A percentile compares a stretch with the other conserved stretches of the same genome.
Conservation (phyloP, 2,888 invertebrate genomes). For the Branchellion lobata region DNA sequence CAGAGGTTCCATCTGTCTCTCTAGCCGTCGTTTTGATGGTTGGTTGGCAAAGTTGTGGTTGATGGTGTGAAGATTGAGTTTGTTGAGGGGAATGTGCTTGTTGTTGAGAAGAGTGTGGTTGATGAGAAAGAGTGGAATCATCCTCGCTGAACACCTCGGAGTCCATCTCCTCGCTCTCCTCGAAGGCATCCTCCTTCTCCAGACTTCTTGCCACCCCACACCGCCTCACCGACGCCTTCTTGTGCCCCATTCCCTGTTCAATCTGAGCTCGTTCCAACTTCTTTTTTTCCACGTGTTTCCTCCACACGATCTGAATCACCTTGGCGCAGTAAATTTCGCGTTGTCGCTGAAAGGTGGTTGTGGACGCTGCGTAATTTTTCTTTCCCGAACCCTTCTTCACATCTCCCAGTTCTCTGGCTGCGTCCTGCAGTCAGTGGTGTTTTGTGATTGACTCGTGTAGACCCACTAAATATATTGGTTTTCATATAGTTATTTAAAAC, state of each 20-base stretch:
- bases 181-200: background rate
- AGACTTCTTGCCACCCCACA: background rate
- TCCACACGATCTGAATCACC: conserved; percentile 76
- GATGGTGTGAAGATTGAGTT: background rate
- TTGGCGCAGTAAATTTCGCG: conserved; percentile 94
- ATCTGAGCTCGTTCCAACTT: conserved; percentile 28
- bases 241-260: background rate
- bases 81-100: too few species aligned
- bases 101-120: too few species aligned
- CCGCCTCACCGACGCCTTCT: background rate
- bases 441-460: too few species aligned
- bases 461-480: too few species aligned
- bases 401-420: conserved; percentile 48
- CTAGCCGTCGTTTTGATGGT: too few species aligned
- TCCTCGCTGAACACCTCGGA: background rate
- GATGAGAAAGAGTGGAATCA: background rate
- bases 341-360: conserved; percentile 90
- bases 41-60: too few species aligned
- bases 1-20: background rate
- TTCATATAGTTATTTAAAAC: too few species aligned
- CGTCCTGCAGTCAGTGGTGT: conserved; percentile 63
- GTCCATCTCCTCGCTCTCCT: background rate
- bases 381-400: conserved; percentile 67
- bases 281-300: conserved; percentile 45
- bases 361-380: conserved; percentile 87